phyloP scores from a whole-genome alignment of 2,113 vertebrate genomes.

The Heterochromis multidens region DNA sequence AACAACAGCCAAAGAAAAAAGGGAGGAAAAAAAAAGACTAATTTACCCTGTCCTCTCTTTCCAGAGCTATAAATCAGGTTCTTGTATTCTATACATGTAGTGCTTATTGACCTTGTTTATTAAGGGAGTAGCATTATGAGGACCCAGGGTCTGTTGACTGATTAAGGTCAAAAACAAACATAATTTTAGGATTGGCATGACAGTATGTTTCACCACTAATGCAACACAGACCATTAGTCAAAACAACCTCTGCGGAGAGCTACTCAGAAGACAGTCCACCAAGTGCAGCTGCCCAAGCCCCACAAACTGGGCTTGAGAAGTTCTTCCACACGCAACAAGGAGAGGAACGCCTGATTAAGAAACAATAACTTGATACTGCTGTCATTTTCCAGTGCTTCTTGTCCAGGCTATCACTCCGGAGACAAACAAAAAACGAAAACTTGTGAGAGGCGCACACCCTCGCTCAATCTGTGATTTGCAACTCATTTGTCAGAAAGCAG shows the following conservation, averaged over 20 bases:
- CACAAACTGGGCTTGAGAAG: neutral
- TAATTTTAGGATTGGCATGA: slow-evolving; percentile 54
- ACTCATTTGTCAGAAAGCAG: slow-evolving; percentile 33
- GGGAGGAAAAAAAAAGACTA: slow-evolving; percentile 2
- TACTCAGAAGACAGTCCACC: neutral
- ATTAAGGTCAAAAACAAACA: slow-evolving; percentile 69
- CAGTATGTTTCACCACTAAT: slow-evolving; percentile 33
- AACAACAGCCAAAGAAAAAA: slow-evolving; percentile 57
- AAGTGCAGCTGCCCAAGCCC: neutral
- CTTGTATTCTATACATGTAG: slow-evolving; percentile 63
- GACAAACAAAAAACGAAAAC: neutral
- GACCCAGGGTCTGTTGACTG: slow-evolving; percentile 45
- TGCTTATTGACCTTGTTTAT: slow-evolving; percentile 53
- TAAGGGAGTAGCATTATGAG: slow-evolving; percentile 46
- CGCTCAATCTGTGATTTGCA: neutral
- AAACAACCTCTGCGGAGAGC: slow-evolving; percentile 26
- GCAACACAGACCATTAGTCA: slow-evolving; percentile 22
- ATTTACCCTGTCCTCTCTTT: slow-evolving; percentile 25
- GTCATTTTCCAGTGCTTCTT: neutral
- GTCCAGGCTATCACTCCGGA: slow-evolving; percentile 9
- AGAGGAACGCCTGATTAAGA: neutral
- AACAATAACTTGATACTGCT: neutral
- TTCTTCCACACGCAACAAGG: neutral
- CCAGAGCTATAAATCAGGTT: slow-evolving; percentile 65
- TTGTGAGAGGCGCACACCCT: neutral